Evolutionary conservation across 2,113 vertebrate genomes (phyloP).

Genomic region (Oenanthe oenanthe): DNA sequence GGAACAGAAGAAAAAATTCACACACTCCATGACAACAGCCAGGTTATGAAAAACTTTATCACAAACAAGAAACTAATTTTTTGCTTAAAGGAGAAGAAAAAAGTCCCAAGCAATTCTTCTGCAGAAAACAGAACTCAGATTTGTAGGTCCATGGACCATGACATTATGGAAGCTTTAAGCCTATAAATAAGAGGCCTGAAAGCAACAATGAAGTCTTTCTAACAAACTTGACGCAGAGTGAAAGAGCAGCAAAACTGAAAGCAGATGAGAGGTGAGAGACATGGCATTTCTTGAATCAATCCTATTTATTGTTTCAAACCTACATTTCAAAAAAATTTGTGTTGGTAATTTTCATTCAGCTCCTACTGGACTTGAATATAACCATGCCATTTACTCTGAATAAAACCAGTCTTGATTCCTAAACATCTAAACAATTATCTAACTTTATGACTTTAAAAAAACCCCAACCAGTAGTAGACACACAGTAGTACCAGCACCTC

Average conservation of each 20-base stretch:
- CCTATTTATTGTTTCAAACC: neutral
- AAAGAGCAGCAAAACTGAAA: conserved; percentile 13
- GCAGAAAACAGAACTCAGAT: neutral
- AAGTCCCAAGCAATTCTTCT: neutral
- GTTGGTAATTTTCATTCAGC: neutral
- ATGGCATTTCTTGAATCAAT: neutral
- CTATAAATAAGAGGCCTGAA: neutral
- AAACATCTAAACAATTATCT: neutral
- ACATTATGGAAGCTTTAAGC: neutral
- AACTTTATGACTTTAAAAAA: neutral
- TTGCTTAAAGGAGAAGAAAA: neutral
- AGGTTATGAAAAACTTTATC: neutral
- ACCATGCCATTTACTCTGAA: neutral
- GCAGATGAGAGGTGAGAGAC: neutral
- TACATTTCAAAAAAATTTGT: neutral
- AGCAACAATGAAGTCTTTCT: neutral
- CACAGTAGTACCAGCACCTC: neutral
- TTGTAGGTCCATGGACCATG: neutral
- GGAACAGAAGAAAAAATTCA: neutral
- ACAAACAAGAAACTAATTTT: neutral
- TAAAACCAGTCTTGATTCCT: neutral
- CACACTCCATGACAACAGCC: neutral
- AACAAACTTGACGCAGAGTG: neutral
- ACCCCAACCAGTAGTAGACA: neutral
- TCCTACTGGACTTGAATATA: neutral